Evolutionary conservation across 2,888 invertebrate genomes (phyloP), one percentile per base, ranked within the genome.

Genomic region (Petrolisthes manimaculis): DNA sequence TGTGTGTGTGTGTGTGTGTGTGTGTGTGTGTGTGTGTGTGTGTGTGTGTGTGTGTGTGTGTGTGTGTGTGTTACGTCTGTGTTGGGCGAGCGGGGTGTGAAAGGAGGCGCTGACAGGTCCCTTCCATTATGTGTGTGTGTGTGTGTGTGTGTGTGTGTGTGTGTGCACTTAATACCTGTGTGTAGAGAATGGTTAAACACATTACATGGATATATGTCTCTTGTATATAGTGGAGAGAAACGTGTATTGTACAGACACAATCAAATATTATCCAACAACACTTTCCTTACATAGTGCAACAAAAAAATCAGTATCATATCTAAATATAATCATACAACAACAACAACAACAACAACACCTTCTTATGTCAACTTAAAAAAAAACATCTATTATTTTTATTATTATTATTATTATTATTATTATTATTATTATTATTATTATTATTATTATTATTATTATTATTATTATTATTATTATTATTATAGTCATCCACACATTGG

Each of bases 11-110:
- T n/a, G n/a, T n/a, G n/a, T 14, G 61, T 37, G 67, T 83, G n/a
- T 21, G n/a, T 67, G 18, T 83, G n/a, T 81, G 14, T 83, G 83
- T 83, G 51, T 83, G 83, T 83, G 51, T 83, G 83, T 83, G 51
- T 83, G 71, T 83, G 51, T 83, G 83, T 83, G 51, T 83, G 56
- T 82, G 24, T 82, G 61, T 61, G 61, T 83, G 69, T 4, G 14
- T 81, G 9, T 61, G 1, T 81, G 56, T 12, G 21, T 81, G 81
- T n/a, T 81, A 5, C 18, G 14, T 79, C n/a, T 51, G 79, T 12
- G 12, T n/a, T 24, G 18, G 14, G 56, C 56, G 81, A 1, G 51
- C 21, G 8, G 14, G 5, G 14, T 21, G 4, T 56, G n/a, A 0
- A 61, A 4, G 53, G 69, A 53, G 69, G 51, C 56, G 56, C 56